Evolutionary conservation across 1,140 invertebrate species (phyloP).

Genomic region (Zaprionus vittiger): DNA sequence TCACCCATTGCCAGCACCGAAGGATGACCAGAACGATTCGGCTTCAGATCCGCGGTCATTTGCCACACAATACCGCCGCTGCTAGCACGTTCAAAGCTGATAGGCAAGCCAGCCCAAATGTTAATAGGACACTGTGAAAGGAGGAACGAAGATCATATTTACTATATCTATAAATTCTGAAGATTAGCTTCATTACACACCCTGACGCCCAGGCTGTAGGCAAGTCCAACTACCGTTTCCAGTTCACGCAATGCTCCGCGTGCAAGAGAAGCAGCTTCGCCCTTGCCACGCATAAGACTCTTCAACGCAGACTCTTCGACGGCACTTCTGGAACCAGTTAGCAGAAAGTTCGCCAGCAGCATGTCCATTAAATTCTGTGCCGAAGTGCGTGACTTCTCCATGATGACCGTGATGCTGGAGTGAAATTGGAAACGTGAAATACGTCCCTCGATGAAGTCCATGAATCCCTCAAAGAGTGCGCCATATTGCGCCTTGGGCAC

Average conservation of each 20-base stretch:
- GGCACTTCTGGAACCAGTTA: conserved; percentile 83
- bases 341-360: conserved; percentile 89
- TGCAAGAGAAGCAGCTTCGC: conserved; percentile 87
- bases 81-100: conserved; percentile 72
- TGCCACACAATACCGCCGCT: conserved; percentile 80
- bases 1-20: conserved; percentile 85
- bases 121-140: conserved; percentile 74
- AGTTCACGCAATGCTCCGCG: conserved; percentile 90
- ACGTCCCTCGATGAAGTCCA: conserved; percentile 86
- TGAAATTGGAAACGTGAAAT: conserved; percentile 89
- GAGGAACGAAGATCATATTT: neutral
- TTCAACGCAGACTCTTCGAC: conserved; percentile 88
- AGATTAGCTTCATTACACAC: conserved; percentile 83
- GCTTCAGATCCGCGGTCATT: conserved; percentile 76
- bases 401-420: conserved; percentile 88
- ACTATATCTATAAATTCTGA: neutral
- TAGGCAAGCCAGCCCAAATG: conserved; percentile 74
- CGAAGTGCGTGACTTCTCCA: conserved; percentile 89
- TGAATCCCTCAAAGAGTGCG: conserved; percentile 70
- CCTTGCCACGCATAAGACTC: conserved; percentile 87
- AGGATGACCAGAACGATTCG: conserved; percentile 65
- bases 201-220: conserved; percentile 90
- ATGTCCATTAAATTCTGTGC: conserved; percentile 89
- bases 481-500: conserved; percentile 90
- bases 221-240: conserved; percentile 88